Conservation (phyloP, 1,140 invertebrate species). For the Leptinotarsa texana region DNA sequence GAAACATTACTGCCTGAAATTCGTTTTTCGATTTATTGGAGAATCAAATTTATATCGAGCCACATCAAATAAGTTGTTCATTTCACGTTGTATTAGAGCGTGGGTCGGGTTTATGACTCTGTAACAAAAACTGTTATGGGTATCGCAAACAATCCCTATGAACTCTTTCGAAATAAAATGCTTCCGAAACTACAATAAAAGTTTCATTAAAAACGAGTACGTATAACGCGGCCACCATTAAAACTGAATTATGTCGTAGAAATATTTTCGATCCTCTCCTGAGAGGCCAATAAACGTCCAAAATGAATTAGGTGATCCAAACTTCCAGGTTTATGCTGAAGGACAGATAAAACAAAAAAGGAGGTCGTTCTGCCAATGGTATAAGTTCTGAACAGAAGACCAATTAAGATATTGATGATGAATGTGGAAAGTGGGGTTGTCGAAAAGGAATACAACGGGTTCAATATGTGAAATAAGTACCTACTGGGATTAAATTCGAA, state of each 20-base stretch:
- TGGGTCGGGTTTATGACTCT: constrained; percentile 7
- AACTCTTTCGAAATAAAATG: constrained; percentile 8
- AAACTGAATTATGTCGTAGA: constrained; percentile 8
- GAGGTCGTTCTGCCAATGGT: not conserved
- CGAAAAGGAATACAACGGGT: too few species aligned
- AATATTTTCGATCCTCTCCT: constrained; percentile 8
- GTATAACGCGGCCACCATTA: not conserved
- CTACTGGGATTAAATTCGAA: too few species aligned
- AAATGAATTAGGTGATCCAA: constrained; percentile 2
- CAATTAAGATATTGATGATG: too few species aligned
- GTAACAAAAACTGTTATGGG: constrained; percentile 5
- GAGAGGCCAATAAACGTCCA: constrained; percentile 5
- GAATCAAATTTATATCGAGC: too few species aligned
- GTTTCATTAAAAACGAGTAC: constrained; percentile 6
- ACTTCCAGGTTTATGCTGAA: not conserved
- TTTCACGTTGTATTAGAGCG: not conserved
- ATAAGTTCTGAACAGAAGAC: too few species aligned
- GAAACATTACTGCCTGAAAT: too few species aligned
- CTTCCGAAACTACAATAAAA: constrained; percentile 8
- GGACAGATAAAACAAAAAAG: not conserved
- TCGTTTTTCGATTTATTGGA: too few species aligned
- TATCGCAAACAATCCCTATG: constrained; percentile 5
- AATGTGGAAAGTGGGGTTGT: too few species aligned
- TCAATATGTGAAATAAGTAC: too few species aligned
- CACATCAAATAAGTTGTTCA: not conserved